phyloP scores from a whole-genome alignment of 2,797 vertebrate species.

The Fistularia commersonii region DNA sequence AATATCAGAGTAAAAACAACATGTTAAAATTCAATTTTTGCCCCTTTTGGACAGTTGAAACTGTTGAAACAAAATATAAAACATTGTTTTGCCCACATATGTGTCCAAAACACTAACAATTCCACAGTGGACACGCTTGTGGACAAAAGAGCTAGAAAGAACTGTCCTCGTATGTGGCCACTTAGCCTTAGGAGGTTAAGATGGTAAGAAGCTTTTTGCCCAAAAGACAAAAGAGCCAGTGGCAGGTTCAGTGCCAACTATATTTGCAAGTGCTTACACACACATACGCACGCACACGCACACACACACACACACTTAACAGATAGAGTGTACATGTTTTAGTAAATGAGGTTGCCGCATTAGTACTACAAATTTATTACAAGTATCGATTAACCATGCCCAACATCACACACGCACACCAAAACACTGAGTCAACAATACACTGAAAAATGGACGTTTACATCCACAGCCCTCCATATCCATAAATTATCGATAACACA shows the following conservation, averaged over 20 bases:
- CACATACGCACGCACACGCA: conserved; percentile 5
- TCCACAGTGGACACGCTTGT: no score
- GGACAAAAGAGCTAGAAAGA: no score
- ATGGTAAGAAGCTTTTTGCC: conserved; percentile 14
- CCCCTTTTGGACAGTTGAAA: no score
- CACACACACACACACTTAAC: conserved; percentile 6
- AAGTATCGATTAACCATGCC: conserved; percentile 71
- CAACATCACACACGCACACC: conserved; percentile 44
- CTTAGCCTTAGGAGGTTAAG: no score
- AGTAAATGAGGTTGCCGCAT: conserved; percentile 52
- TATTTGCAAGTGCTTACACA: conserved; percentile 51
- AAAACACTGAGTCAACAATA: conserved; percentile 73
- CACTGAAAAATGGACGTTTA: conserved; percentile 75
- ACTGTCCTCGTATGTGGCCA: no score
- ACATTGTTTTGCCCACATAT: no score
- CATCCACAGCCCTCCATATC: conserved; percentile 63
- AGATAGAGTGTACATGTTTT: conserved; percentile 14
- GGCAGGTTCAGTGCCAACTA: no score
- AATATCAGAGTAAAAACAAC: no score
- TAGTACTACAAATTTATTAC: conserved; percentile 75
- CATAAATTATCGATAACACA: conserved; percentile 66
- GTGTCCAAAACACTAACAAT: no score
- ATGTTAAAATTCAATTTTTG: no score
- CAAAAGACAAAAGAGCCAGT: conserved; percentile 22
- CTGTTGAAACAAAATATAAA: no score